Evolutionary conservation across 2,797 vertebrate genomes (phyloP).

Genomic region (Peromyscus attwateri): DNA sequence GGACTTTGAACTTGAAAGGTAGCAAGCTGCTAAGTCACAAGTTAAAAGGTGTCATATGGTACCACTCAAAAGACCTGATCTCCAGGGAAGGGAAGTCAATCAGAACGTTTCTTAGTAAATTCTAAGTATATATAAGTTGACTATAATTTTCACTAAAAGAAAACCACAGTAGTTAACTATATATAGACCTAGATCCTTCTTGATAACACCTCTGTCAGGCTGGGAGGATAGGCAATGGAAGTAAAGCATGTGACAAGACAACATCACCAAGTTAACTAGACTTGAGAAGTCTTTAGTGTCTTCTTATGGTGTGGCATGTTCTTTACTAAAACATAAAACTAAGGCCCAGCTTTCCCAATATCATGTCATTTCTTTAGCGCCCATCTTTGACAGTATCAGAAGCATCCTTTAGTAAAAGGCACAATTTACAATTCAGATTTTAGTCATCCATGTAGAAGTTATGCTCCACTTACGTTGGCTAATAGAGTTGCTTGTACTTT

Average conservation of each 20-base stretch:
- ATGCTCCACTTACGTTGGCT: background rate
- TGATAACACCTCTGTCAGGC: background rate
- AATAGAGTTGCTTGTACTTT: constrained; percentile 5
- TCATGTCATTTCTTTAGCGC: constrained; percentile 50
- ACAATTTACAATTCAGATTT: constrained; percentile 24
- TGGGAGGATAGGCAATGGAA: constrained; percentile 47
- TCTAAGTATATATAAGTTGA: background rate
- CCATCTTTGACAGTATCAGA: constrained; percentile 4
- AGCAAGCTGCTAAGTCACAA: constrained; percentile 60
- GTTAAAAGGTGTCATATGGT: constrained; percentile 55
- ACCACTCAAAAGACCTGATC: constrained; percentile 32
- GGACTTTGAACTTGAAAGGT: constrained; percentile 82
- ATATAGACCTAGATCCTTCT: constrained; percentile 14
- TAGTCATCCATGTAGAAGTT: background rate
- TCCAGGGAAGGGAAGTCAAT: constrained; percentile 57
- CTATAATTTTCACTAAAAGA: background rate
- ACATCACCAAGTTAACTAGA: constrained; percentile 34
- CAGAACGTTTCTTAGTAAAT: constrained; percentile 57
- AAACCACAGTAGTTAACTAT: background rate
- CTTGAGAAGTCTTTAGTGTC: constrained; percentile 33
- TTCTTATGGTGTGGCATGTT: background rate
- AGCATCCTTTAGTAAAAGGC: constrained; percentile 52
- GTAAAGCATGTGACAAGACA: constrained; percentile 57
- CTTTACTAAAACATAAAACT: constrained; percentile 23
- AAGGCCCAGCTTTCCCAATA: constrained; percentile 15